Evolutionary conservation across 2,888 invertebrate genomes (phyloP).

Genomic region (Trachelus tabidus): DNA sequence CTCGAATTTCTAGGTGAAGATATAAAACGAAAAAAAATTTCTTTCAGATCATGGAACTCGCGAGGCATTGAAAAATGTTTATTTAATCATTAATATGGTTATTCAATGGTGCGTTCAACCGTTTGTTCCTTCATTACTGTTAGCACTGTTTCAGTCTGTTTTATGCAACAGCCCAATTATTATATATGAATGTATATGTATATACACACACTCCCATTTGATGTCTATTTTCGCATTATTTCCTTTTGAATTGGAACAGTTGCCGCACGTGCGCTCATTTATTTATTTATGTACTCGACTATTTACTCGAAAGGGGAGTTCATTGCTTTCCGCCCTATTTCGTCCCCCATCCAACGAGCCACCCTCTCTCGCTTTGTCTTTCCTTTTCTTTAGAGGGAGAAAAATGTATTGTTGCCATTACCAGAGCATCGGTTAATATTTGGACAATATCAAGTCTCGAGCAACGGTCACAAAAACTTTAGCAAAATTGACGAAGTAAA

Average conservation of each 20-base stretch:
- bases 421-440: background rate
- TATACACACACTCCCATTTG: background rate
- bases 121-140: background rate
- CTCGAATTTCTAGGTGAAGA: background rate
- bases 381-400: background rate
- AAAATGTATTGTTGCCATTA: background rate
- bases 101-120: background rate
- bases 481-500: background rate
- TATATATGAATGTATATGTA: background rate
- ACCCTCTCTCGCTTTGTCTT: background rate
- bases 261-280: background rate
- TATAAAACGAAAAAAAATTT: background rate
- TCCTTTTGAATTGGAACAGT: background rate
- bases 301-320: background rate
- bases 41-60: background rate
- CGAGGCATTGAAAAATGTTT: background rate
- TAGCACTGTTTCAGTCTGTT: background rate
- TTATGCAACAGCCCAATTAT: background rate
- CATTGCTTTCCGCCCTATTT: background rate
- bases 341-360: background rate
- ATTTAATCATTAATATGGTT: background rate
- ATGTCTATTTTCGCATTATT: background rate
- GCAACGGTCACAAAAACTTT: background rate
- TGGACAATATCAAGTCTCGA: background rate
- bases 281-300: background rate